Evolutionary conservation across 2,797 vertebrate genomes (phyloP), one percentile per base, ranked within the genome.

Genomic region (Tenualosa thibaudeaui): DNA sequence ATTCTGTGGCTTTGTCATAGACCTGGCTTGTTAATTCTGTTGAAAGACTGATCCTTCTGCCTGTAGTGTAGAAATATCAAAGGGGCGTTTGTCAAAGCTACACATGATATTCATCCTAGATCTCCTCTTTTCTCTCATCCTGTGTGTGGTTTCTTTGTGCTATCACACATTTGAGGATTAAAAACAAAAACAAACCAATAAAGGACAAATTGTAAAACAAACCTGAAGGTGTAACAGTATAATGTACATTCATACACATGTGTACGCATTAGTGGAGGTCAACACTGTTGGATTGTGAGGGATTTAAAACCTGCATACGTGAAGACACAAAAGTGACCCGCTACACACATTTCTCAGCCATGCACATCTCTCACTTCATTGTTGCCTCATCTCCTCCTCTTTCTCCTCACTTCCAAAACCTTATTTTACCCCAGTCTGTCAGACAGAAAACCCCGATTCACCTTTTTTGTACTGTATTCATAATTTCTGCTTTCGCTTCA

Each of bases 261-360:
- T 78, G 71, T 40, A 78, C 71, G 71, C 40, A 19, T 46, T 78
- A 46, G 2, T 78, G 71, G 71, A 78, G 71, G 37, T 75, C 65
- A 40, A 75, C 68, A 78, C 71, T 78, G 40, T 46, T 46, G 71
- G 71, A 46, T 43, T 17, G 71, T 46, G 37, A 46, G 17, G 71
- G 17, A 19, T 43, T 78, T 78, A 17, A 78, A 78, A 46, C 71
- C 71, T 78, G 50, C 19, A 82, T 83, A 3, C 0, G 54, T 71
- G 68, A 71, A 82, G 71, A 78, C 71, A 78, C 71, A 6, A 62
- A 78, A 78, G 71, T 78, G 71, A 78, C 46, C 46, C 49, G 49
- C 49, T 49, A 82, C 81, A 81, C 75, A 46, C 71, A 19, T 78
- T 40, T 78, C 58, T 75, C 71, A 78, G 71, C 17, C 40, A 46